Base-by-base conservation (phyloP, 1,140 invertebrate genomes). In the Achatina immaculata region DNA sequence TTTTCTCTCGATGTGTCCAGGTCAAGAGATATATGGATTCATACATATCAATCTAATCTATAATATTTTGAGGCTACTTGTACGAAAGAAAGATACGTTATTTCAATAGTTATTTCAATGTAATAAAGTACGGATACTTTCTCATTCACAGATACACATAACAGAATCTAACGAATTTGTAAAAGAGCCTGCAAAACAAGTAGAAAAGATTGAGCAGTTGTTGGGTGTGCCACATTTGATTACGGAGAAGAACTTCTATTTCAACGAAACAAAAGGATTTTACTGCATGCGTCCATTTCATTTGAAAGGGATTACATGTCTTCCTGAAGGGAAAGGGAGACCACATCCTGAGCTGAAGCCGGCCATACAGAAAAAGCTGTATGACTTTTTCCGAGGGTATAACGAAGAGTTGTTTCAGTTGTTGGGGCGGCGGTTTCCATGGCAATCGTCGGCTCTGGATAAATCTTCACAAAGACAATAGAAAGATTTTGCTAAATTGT, bases 311-410 rank as follows among this genome's bases (percentile, higher is more conserved):
- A 80, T 78, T 55, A 76, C 68, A 45, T 98, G 97, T 91, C 92
- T 99, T 48, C 96, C 96, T 71, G 96, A 96, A 90, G 97, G 95
- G 14, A 98, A 99, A 92, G 97, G 97, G 9, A 92, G 96, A 24
- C 95, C 94, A 86, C 97, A 99, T 93, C 96, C 96, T 0, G 92
- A 94, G 78, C 95, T 98, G 82, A 93, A 95, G 84, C 93, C 93
- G 0, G 90, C 91, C 34, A 94, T 95, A 31, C 92, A 97, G 80
- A 93, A 95, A 82, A 93, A 94, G 84, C 93, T 98, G 45, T 93
- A 95, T 83, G 94, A 96, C 86, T 98, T 98, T 90, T 98, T 97
- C 91, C 93, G 94, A 86, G 96, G 96, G 0, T 96, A 96, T 89
- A 98, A 98, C 83, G 78, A 86, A 69, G 84, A 85, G 75, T 83